Evolutionary conservation across 1,140 invertebrate species (phyloP).

Genomic region (Lysiphlebus fabarum): DNA sequence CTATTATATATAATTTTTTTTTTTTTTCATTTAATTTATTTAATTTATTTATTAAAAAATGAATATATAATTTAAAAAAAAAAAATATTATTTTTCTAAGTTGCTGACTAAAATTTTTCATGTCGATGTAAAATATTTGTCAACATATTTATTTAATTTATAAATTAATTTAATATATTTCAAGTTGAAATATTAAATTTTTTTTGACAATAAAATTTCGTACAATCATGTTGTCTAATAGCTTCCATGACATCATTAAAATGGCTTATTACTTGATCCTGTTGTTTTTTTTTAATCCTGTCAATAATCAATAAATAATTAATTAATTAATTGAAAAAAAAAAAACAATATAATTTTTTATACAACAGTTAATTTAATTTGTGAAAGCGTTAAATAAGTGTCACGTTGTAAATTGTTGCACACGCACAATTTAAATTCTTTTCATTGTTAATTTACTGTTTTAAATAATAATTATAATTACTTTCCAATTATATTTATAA

Average conservation of each 20-base stretch:
- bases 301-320: too few relatives aligned
- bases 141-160: neutral
- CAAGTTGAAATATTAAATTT: conserved; percentile 39
- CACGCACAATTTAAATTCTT: conserved; percentile 1
- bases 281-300: neutral
- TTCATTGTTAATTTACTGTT: neutral
- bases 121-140: neutral
- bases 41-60: too few relatives aligned
- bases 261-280: conserved; percentile 53
- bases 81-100: neutral
- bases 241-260: conserved; percentile 62
- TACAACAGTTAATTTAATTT: conserved; percentile 6
- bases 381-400: conserved; percentile 26
- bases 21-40: too few relatives aligned
- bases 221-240: conserved; percentile 59
- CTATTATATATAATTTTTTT: too few relatives aligned
- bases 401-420: neutral
- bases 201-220: conserved; percentile 56
- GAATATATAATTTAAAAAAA: too few relatives aligned
- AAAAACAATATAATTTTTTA: too few relatives aligned
- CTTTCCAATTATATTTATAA: too few relatives aligned
- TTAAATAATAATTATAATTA: conserved; percentile 2
- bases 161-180: neutral
- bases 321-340: too few relatives aligned
- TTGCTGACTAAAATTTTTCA: neutral